A percentile compares a stretch with the other conserved stretches of the same genome.
Evolutionary conservation across 1,140 invertebrate genomes (phyloP).

Genomic region (Bombus fervidus): DNA sequence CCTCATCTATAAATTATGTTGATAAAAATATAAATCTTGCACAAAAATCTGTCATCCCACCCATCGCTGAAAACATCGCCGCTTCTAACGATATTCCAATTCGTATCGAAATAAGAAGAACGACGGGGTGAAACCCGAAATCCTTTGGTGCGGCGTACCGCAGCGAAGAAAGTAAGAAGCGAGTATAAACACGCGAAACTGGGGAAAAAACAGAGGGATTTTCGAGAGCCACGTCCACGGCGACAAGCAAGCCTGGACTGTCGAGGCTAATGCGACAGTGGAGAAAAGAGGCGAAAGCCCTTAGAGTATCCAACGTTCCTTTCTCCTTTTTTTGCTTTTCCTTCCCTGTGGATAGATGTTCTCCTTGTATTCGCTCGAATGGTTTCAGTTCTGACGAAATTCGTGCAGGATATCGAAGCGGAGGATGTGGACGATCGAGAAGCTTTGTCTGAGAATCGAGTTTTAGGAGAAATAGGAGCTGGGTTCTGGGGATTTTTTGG

Average conservation of each 20-base stretch:
- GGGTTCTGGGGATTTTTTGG: background rate
- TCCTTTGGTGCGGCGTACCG: background rate
- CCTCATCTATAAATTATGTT: too few relatives aligned
- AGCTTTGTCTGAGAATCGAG: background rate
- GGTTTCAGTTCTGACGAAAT: conserved; percentile 49
- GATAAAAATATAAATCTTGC: too few relatives aligned
- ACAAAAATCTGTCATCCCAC: too few relatives aligned
- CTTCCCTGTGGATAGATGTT: conserved; percentile 53
- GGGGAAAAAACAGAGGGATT: conserved; percentile 30
- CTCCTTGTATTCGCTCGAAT: conserved; percentile 66
- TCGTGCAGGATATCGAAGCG: background rate
- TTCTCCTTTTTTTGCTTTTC: conserved; percentile 3
- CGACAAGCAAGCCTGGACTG: conserved; percentile 56
- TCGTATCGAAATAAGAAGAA: background rate
- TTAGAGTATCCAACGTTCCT: conserved; percentile 18
- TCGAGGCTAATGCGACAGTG: conserved; percentile 73
- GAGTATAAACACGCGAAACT: conserved; percentile 14
- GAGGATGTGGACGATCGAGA: too few relatives aligned
- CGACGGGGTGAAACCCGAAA: conserved; percentile 4
- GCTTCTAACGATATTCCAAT: too few relatives aligned
- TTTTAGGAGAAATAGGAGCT: background rate
- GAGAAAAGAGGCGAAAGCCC: conserved; percentile 70
- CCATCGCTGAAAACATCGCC: too few relatives aligned
- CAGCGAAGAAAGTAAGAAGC: background rate
- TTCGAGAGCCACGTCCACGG: conserved; percentile 38